These are phyloP conservation scores for Iguana delicatissima DNA, from an alignment of 2,797 vertebrate genomes.

Conservation along the genomic window DNA sequence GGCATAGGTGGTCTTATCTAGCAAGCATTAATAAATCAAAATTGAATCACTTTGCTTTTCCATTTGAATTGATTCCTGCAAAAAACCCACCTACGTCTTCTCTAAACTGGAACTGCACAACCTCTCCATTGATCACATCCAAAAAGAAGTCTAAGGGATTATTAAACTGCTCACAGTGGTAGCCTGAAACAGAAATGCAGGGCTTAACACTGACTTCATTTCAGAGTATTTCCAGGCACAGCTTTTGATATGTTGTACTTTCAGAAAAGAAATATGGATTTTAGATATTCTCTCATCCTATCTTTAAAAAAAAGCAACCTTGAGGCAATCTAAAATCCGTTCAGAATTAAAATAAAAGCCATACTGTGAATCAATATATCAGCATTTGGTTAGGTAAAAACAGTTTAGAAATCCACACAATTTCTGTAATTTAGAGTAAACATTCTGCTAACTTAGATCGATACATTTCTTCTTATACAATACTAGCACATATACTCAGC, in stretches of 20 bases:
- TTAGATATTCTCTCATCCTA: too few species aligned
- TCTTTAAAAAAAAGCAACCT: not conserved
- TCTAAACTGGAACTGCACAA: conserved; percentile 13
- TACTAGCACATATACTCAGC: too few species aligned
- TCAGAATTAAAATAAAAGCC: not conserved
- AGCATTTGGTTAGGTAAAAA: not conserved
- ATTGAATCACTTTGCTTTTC: not conserved
- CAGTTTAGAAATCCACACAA: too few species aligned
- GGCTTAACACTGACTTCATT: not conserved
- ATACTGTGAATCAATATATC: not conserved
- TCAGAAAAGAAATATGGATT: not conserved
- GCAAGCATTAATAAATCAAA: not conserved
- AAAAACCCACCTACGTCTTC: conserved; percentile 4
- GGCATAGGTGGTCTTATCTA: not conserved
- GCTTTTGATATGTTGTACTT: not conserved
- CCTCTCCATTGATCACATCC: conserved; percentile 28
- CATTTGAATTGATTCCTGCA: not conserved
- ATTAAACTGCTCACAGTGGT: conserved; percentile 20
- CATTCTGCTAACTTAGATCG: not conserved
- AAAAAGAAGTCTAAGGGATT: conserved; percentile 41
- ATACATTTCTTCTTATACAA: not conserved
- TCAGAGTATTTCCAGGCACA: not conserved
- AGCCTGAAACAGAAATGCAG: conserved; percentile 32
- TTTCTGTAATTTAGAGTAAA: not conserved
- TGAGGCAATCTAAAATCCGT: not conserved